phyloP scores from a whole-genome alignment of 2,888 invertebrate genomes.

The Hemicrepidius hirtus region DNA sequence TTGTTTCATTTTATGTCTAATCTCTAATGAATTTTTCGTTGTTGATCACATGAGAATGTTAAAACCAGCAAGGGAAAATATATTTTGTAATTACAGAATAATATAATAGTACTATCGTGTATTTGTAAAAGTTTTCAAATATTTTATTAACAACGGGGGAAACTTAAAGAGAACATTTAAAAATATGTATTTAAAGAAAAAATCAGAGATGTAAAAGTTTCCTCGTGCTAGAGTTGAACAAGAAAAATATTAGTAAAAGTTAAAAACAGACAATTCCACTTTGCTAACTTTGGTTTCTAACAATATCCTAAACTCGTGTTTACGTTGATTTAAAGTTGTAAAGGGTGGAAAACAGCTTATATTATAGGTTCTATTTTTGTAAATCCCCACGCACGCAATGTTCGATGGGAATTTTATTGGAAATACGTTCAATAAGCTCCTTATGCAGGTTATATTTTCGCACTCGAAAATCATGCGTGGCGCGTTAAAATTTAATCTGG shows the following conservation, averaged over 20 bases:
- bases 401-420: slow-evolving; percentile 21
- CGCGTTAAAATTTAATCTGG: slow-evolving; percentile 32
- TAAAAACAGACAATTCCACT: background rate
- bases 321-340: slow-evolving; percentile 23
- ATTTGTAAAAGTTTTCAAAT: too few relatives aligned
- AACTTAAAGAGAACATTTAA: too few relatives aligned
- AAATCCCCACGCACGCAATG: slow-evolving; percentile 5
- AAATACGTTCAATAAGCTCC: slow-evolving; percentile 30
- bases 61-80: too few relatives aligned
- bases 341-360: slow-evolving; percentile 21
- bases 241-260: too few relatives aligned
- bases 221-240: too few relatives aligned
- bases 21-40: background rate
- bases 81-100: too few relatives aligned
- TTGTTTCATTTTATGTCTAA: background rate
- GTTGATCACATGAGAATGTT: too few relatives aligned
- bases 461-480: slow-evolving; percentile 29
- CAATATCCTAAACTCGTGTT: slow-evolving; percentile 12
- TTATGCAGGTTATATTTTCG: slow-evolving; percentile 28
- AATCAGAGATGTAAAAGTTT: too few relatives aligned
- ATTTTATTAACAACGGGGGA: too few relatives aligned
- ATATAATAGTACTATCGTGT: too few relatives aligned
- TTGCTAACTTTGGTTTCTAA: background rate
- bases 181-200: too few relatives aligned
- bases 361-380: slow-evolving; percentile 20